These are phyloP conservation scores for Falcaria lacertinaria DNA, from an alignment of 2,888 invertebrate species.

Conservation along the genomic window DNA sequence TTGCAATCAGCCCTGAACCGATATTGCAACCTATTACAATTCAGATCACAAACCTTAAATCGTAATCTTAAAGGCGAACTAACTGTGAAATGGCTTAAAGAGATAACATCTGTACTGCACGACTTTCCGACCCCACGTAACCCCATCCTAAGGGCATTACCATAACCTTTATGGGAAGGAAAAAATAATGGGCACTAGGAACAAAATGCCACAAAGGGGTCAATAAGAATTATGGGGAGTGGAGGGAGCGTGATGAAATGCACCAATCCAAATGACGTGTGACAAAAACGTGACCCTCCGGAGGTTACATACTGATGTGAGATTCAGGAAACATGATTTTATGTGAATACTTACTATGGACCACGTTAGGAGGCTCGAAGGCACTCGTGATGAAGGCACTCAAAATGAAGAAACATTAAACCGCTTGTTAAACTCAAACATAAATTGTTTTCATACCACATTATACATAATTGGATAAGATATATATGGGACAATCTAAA, in stretches of 20 bases:
- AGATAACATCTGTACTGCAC: constrained; percentile 62
- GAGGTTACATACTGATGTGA: constrained; percentile 20
- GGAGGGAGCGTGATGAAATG: constrained; percentile 69
- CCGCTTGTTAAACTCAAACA: too few relatives aligned
- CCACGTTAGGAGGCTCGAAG: too few relatives aligned
- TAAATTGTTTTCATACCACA: too few relatives aligned
- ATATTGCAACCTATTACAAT: constrained; percentile 33
- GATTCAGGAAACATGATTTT: constrained; percentile 9
- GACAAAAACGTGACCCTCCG: constrained; percentile 64
- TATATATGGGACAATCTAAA: too few relatives aligned
- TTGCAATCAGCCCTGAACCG: too few relatives aligned
- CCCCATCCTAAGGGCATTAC: constrained; percentile 64
- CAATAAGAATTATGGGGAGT: constrained; percentile 46
- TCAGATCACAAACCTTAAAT: constrained; percentile 31
- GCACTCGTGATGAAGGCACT: too few relatives aligned
- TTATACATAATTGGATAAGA: too few relatives aligned
- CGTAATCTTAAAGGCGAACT: constrained; percentile 30
- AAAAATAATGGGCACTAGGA: constrained; percentile 64
- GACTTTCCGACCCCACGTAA: constrained; percentile 42
- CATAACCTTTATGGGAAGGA: constrained; percentile 72
- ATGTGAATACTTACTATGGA: too few relatives aligned
- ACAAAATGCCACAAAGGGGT: constrained; percentile 54
- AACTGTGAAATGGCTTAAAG: constrained; percentile 32
- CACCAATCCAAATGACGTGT: constrained; percentile 75
- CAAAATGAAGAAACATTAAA: too few relatives aligned